phyloP scores from a whole-genome alignment of 2,113 vertebrate genomes.

The Piprites chloris region DNA sequence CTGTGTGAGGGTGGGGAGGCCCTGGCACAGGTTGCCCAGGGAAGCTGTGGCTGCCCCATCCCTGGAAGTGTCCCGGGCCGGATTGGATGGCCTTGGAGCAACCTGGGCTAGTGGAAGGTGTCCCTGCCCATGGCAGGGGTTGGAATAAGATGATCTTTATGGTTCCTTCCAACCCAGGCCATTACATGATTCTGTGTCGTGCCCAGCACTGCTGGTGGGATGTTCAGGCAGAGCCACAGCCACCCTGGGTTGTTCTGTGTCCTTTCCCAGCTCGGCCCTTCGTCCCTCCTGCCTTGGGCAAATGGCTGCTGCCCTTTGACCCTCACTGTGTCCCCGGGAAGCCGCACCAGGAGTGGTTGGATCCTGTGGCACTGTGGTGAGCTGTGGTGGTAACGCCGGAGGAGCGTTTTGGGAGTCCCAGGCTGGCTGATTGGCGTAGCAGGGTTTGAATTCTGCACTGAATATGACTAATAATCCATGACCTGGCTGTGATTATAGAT shows the following conservation, averaged over 20 bases:
- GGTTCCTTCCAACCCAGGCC: neutral
- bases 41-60: neutral
- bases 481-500: conserved; percentile 54
- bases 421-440: conserved; percentile 8
- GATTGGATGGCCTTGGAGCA: neutral
- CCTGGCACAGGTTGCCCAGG: neutral
- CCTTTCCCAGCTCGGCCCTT: neutral
- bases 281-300: neutral
- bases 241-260: neutral
- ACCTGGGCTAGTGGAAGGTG: rapidly evolving
- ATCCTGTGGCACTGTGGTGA: neutral
- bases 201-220: neutral
- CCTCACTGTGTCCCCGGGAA: neutral
- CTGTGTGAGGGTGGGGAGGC: rapidly evolving
- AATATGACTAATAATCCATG: conserved; percentile 52
- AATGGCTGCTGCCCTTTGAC: neutral
- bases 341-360: neutral
- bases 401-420: neutral
- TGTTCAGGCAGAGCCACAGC: neutral
- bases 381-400: rapidly evolving
- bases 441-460: conserved; percentile 21
- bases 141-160: neutral
- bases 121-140: neutral
- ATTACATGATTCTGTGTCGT: rapidly evolving
- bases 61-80: neutral